Evolutionary conservation across 2,797 vertebrate genomes (phyloP).

Genomic region (Tadarida brasiliensis): DNA sequence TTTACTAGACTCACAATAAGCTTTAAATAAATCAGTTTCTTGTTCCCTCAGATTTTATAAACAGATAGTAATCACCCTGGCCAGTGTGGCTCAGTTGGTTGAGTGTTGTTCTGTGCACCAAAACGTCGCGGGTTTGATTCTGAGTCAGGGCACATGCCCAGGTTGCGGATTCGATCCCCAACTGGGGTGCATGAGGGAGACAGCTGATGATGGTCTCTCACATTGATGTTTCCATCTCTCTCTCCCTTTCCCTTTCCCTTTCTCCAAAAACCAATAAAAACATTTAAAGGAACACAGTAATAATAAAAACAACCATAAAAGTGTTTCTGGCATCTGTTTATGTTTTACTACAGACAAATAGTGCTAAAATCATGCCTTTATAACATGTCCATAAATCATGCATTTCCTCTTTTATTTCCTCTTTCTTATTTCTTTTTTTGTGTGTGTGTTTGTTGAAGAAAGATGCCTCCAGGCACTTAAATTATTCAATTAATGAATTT

Average conservation of each 20-base stretch:
- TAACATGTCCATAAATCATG: neutral
- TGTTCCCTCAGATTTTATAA: neutral
- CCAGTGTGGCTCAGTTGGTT: too few species aligned
- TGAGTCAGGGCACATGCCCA: too few species aligned
- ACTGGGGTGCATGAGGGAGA: too few species aligned
- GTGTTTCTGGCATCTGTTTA: constrained; percentile 36
- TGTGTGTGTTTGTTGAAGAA: constrained; percentile 7
- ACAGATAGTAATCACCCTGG: neutral
- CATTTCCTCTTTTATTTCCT: constrained; percentile 18
- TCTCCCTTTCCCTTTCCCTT: too few species aligned
- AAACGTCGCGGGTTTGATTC: too few species aligned
- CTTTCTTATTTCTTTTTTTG: constrained; percentile 41
- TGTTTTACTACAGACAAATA: constrained; percentile 24
- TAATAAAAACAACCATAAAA: neutral
- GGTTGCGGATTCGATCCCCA: too few species aligned
- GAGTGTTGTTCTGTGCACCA: too few species aligned
- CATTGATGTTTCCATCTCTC: too few species aligned
- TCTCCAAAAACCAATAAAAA: too few species aligned
- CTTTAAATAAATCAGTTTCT: constrained; percentile 20
- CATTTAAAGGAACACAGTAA: neutral
- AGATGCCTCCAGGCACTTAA: neutral
- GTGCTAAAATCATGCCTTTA: neutral
- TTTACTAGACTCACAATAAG: neutral
- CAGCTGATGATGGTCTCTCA: too few species aligned
- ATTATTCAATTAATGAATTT: constrained; percentile 53